These are phyloP conservation scores for Ammospiza caudacuta DNA, from an alignment of 2,113 vertebrate genomes.

Conservation along the genomic window DNA sequence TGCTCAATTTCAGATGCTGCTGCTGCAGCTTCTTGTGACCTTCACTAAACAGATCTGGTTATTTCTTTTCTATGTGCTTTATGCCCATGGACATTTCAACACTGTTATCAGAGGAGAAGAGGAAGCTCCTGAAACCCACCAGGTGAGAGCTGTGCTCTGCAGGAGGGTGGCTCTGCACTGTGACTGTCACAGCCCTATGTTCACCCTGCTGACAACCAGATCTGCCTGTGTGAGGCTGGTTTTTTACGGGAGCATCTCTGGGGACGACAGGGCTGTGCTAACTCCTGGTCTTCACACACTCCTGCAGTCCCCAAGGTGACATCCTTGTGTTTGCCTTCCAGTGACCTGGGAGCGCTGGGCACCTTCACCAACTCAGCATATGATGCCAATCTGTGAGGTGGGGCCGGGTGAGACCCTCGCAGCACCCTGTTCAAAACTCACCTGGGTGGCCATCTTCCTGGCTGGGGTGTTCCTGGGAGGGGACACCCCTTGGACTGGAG, in stretches of 20 bases:
- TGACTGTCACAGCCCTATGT: not conserved
- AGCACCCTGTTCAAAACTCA: not conserved
- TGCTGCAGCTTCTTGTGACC: not conserved
- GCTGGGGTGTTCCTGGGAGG: not conserved
- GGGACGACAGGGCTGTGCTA: not conserved
- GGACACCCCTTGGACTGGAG: too few species aligned
- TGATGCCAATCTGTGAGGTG: slow-evolving; percentile 20
- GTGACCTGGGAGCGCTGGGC: slow-evolving; percentile 14
- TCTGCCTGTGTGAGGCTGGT: not conserved
- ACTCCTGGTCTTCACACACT: not conserved
- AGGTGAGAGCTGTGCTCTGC: not conserved
- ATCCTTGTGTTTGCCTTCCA: not conserved
- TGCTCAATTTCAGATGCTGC: not conserved
- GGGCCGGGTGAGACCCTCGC: rapidly evolving
- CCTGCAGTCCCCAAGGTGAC: not conserved
- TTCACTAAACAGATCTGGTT: not conserved
- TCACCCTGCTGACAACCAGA: not conserved
- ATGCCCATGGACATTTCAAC: not conserved
- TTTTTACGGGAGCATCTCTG: not conserved
- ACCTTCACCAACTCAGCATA: slow-evolving; percentile 33
- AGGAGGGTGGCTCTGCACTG: not conserved
- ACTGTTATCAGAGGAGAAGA: slow-evolving; percentile 9
- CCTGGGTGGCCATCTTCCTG: not conserved
- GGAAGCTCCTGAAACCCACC: slow-evolving; percentile 44
- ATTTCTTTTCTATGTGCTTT: not conserved